A percentile compares a stretch with the other conserved stretches of the same genome.
Evolutionary conservation across 37 sponge, comb jelly and placozoan species (phyloP).

Genomic region (Tethya wilhelma): DNA sequence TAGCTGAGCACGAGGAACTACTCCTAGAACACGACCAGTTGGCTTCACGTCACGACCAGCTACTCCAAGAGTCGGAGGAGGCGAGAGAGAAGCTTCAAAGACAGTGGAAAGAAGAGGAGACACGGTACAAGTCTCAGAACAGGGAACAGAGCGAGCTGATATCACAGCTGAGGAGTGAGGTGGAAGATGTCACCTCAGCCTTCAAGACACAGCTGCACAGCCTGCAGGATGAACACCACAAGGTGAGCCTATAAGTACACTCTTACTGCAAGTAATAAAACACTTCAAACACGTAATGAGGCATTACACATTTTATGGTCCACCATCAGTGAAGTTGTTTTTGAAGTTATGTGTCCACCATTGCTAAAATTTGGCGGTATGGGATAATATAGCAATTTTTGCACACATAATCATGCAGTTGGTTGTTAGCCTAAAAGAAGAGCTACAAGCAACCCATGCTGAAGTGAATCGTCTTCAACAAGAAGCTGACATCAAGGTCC

Average conservation of each 20-base stretch:
- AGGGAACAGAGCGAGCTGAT: conserved; percentile 63
- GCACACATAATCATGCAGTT: too few species aligned
- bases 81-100: conserved; percentile 7
- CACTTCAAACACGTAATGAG: too few species aligned
- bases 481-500: conserved; percentile 52
- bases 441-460: conserved; percentile 27
- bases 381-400: neutral
- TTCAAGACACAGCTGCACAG: conserved; percentile 72
- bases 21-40: conserved; percentile 59
- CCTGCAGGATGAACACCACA: conserved; percentile 59
- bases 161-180: conserved; percentile 58
- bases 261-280: too few species aligned
- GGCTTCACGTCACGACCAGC: conserved; percentile 48
- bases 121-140: conserved; percentile 13
- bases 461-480: conserved; percentile 52
- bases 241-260: too few species aligned
- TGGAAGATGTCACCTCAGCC: conserved; percentile 41
- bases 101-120: conserved; percentile 21
- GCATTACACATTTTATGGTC: too few species aligned
- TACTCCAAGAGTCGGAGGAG: conserved; percentile 35
- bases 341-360: too few species aligned
- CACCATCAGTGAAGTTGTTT: too few species aligned
- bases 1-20: conserved; percentile 69
- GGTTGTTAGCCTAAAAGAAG: conserved; percentile 50
- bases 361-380: too few species aligned